phyloP scores from a whole-genome alignment of 2,797 vertebrate genomes.

The Geotrypetes seraphini region DNA sequence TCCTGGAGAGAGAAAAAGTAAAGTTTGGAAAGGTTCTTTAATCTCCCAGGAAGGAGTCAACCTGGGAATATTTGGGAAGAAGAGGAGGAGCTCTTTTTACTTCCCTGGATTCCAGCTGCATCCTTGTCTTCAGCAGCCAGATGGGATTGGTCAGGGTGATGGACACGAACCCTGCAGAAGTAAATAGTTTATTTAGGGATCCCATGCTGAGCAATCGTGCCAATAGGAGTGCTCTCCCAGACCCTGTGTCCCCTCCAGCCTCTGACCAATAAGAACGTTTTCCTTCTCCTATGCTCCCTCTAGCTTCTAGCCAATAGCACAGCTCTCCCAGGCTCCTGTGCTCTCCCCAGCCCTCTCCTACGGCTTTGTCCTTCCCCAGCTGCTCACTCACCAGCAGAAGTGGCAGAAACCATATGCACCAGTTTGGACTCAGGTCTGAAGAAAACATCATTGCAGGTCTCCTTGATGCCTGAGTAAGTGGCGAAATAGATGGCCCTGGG shows the following conservation, averaged over 20 bases:
- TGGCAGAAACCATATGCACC: slow-evolving; percentile 39
- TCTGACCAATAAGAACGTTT: too few relatives aligned
- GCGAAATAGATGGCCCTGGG: slow-evolving; percentile 48
- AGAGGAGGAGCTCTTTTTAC: too few relatives aligned
- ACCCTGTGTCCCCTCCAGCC: too few relatives aligned
- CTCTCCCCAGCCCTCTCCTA: too few relatives aligned
- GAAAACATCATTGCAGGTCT: slow-evolving; percentile 31
- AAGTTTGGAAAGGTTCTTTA: neutral
- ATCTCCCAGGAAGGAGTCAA: neutral
- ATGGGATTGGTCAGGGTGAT: slow-evolving; percentile 37
- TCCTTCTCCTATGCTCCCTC: too few relatives aligned
- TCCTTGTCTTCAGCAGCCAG: slow-evolving; percentile 47
- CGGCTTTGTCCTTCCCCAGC: too few relatives aligned
- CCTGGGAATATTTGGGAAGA: too few relatives aligned
- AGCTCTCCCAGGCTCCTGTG: too few relatives aligned
- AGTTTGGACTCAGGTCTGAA: slow-evolving; percentile 35
- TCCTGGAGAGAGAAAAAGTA: neutral
- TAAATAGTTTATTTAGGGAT: slow-evolving; percentile 11
- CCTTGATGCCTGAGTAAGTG: slow-evolving; percentile 37
- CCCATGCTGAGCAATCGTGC: too few relatives aligned
- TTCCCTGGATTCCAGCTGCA: slow-evolving; percentile 44
- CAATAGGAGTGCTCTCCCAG: too few relatives aligned
- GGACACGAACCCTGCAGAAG: slow-evolving; percentile 22
- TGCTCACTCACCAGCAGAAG: slow-evolving; percentile 40
- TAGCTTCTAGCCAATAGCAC: too few relatives aligned